These are phyloP conservation scores for Saccopteryx bilineata DNA, from an alignment of 2,113 vertebrate species.

Conservation along the genomic window DNA sequence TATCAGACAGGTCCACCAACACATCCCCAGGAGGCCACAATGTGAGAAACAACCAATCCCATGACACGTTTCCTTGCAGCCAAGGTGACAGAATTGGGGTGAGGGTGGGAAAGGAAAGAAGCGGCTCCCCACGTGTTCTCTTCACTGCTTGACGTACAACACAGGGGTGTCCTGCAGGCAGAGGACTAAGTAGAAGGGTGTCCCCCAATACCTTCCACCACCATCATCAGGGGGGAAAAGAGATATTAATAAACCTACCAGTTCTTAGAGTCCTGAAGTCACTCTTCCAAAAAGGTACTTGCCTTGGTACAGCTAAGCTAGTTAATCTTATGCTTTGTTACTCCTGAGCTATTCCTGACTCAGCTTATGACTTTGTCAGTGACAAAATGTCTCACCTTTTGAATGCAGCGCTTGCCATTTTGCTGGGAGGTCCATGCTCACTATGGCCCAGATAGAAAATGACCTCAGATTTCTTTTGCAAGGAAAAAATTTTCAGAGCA, in stretches of 20 bases:
- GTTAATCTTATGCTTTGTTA: conserved; percentile 12
- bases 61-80: conserved; percentile 31
- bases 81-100: conserved; percentile 19
- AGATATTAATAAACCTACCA: background rate
- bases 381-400: conserved; percentile 39
- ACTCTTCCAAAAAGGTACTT: background rate
- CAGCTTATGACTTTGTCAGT: conserved; percentile 30
- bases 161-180: background rate
- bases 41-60: background rate
- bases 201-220: background rate
- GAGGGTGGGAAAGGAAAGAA: background rate
- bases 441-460: background rate
- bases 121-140: background rate
- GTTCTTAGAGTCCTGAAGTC: background rate
- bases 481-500: conserved; percentile 56
- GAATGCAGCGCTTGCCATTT: background rate
- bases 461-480: conserved; percentile 58
- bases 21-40: background rate
- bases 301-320: background rate
- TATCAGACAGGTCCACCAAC: background rate
- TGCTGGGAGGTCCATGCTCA: background rate
- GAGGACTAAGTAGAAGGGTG: background rate
- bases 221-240: background rate
- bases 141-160: background rate
- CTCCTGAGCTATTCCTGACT: conserved; percentile 47